Evolutionary conservation across 2,113 vertebrate genomes (phyloP).

Genomic region (human (Homo sapiens)): DNA sequence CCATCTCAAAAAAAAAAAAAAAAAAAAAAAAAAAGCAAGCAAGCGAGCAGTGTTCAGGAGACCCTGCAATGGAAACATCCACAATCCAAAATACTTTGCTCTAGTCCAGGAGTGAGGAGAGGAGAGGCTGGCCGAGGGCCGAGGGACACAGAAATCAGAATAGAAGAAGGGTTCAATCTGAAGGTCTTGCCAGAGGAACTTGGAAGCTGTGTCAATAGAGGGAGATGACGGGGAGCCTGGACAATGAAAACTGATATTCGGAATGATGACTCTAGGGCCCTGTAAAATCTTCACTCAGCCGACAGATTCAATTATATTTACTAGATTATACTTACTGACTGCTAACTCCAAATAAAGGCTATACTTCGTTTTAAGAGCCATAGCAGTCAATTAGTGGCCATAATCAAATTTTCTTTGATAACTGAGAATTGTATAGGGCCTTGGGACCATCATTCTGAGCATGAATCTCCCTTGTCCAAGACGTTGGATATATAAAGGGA

Average conservation of each 20-base stretch:
- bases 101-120: background rate
- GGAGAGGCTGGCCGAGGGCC: background rate
- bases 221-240: background rate
- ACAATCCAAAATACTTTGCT: conserved; percentile 21
- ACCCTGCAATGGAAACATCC: background rate
- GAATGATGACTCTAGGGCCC: conserved; percentile 8
- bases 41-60: background rate
- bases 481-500: background rate
- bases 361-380: conserved; percentile 44
- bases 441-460: conserved; percentile 38
- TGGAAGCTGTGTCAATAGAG: background rate
- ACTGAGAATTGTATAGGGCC: conserved; percentile 44
- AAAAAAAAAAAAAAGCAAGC: no score
- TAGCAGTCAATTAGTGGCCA: conserved; percentile 59
- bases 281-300: conserved; percentile 51
- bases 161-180: background rate
- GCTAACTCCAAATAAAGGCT: conserved; percentile 49
- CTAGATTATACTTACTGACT: conserved; percentile 32
- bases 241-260: conserved; percentile 24
- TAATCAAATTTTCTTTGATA: conserved; percentile 56
- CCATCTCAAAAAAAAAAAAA: no score
- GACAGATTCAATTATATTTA: conserved; percentile 52
- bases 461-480: conserved; percentile 43
- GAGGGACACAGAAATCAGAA: background rate
- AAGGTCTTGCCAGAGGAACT: background rate